These are phyloP conservation scores for Scaptomyza polygonia DNA, from an alignment of 2,888 invertebrate species.

Conservation along the genomic window DNA sequence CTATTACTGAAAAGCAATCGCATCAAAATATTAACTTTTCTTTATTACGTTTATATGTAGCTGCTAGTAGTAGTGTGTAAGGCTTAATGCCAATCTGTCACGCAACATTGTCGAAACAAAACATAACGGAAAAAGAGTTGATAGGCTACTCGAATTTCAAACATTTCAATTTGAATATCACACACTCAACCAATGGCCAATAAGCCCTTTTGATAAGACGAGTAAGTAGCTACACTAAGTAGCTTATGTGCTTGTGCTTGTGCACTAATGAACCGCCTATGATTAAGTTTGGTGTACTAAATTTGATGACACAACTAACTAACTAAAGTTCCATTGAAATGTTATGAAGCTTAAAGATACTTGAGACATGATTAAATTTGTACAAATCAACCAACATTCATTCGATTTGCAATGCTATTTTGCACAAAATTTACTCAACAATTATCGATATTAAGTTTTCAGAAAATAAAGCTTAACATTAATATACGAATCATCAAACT, in stretches of 20 bases:
- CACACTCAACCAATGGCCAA: neutral
- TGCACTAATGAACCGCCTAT: neutral
- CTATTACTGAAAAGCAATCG: neutral
- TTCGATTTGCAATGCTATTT: no score
- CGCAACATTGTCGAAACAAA: neutral
- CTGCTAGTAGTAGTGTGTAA: no score
- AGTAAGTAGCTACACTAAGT: neutral
- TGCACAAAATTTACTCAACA: no score
- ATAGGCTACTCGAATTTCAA: neutral
- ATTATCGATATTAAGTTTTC: no score
- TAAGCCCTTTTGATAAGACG: neutral
- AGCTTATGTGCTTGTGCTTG: neutral
- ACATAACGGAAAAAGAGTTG: neutral
- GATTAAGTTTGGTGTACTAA: neutral
- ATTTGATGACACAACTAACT: no score
- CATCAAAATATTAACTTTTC: slow-evolving; percentile 7
- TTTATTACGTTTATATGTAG: neutral
- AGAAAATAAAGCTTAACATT: no score
- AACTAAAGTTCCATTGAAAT: neutral
- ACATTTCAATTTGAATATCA: neutral
- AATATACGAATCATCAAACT: neutral
- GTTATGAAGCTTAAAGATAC: neutral
- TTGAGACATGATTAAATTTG: neutral
- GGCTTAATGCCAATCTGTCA: slow-evolving; percentile 2
- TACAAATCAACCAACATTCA: no score